Base-by-base conservation (phyloP, 2,888 invertebrate genomes). In the Agrotis exclamationis region DNA sequence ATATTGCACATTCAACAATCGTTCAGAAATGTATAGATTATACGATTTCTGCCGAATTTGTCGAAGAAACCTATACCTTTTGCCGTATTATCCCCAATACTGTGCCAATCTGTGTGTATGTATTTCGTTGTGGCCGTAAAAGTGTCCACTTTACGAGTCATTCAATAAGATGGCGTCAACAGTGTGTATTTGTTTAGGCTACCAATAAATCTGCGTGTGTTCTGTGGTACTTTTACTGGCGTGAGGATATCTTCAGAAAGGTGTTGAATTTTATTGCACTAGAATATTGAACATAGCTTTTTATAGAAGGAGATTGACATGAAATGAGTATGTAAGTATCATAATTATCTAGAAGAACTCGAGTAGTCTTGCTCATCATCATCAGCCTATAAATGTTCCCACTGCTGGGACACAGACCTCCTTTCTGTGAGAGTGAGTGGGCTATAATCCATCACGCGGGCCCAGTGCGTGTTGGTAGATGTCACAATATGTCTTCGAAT, bases 181-280 rank as follows among this genome's bases (percentile, higher is more conserved):
- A 91, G 76, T 76, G 75, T 65, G 82, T 94, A 92, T 94, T 94
- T 93, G 89, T 90, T 92, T 89, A 92, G 91, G 91, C 83, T 77
- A 60, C 85, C 87, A 91, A 93, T 93, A 92, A 92, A 90, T 91
- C 85, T 76, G 62, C 63, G 56, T 77, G 44, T 57, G 64, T 39
- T 82, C 65, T 33, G n/a, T 24, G 13, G 48, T 66, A 68, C 59
- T 63, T 69, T 74, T 24, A 50, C 50, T 60, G 33, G 48, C 18
- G 9, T 39, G 28, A 24, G 24, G 3, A 24, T 65, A 51, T 60
- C 48, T 62, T 53, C 33, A 53, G 20, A 44, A n/a, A n/a, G 11
- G 13, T 28, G 1, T 54, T 48, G 54, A 64, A 22, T 48, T 74
- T 33, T 22, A 14, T 39, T 60, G 3, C 16, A 45, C 16, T 45